Percentiles rank a stretch among this genome's conserved stretches.
phyloP scores from a whole-genome alignment of 2,797 vertebrate genomes.

The Strix occidentalis region DNA sequence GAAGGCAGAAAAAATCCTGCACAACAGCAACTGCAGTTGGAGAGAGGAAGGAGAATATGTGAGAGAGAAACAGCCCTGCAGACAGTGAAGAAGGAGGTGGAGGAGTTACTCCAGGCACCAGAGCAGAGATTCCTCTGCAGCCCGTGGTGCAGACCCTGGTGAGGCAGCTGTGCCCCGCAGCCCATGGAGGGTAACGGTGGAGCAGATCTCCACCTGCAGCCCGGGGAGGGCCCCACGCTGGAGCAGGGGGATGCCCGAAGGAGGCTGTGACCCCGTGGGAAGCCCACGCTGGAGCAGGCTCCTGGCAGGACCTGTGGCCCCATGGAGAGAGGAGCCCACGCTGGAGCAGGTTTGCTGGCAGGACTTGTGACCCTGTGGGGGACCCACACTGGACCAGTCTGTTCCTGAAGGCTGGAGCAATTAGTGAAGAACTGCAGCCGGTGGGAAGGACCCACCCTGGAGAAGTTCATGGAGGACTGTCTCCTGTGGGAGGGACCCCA shows the following conservation, averaged over 20 bases:
- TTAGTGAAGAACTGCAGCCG: background rate
- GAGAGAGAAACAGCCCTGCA: background rate
- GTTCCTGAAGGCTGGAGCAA: background rate
- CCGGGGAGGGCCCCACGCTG: accelerated
- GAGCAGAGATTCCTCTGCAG: background rate
- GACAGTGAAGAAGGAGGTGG: background rate
- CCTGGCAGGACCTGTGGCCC: background rate
- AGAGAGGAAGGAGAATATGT: background rate
- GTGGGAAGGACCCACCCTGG: accelerated
- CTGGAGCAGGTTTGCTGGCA: too few species aligned
- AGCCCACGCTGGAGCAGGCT: accelerated
- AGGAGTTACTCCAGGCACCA: background rate
- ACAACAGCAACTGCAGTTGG: background rate
- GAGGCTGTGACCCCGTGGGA: too few species aligned
- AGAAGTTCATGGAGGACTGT: background rate
- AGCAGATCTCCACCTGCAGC: background rate
- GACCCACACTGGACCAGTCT: accelerated
- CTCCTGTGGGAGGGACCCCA: accelerated
- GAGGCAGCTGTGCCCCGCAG: background rate
- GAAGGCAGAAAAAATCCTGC: background rate
- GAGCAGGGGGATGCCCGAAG: background rate
- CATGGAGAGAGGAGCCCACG: too few species aligned
- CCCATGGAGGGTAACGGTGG: background rate
- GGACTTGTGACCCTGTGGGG: too few species aligned
- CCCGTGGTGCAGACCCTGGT: background rate